phyloP scores from a whole-genome alignment of 2,113 vertebrate species.

The Lynx canadensis region DNA sequence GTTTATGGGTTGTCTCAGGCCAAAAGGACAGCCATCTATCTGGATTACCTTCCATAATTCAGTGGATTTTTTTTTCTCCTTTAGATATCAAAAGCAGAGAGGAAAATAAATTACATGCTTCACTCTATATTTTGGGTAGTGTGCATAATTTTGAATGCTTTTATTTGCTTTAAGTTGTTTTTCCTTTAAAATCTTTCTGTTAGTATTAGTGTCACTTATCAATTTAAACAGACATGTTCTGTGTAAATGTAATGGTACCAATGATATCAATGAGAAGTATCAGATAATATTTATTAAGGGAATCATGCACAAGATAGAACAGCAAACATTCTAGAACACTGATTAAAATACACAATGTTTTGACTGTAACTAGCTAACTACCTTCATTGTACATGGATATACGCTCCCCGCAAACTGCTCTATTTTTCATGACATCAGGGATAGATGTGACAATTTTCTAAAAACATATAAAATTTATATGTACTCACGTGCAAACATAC shows the following conservation, averaged over 20 bases:
- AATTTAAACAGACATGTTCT: background rate
- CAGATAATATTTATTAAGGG: background rate
- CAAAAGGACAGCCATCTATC: background rate
- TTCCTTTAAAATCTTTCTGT: background rate
- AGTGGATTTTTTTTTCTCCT: background rate
- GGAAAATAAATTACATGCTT: background rate
- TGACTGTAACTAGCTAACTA: background rate
- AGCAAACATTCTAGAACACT: background rate
- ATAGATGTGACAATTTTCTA: background rate
- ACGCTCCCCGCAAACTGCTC: background rate
- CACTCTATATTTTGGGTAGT: background rate
- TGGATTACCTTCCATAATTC: background rate
- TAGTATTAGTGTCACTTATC: background rate
- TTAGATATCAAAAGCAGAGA: background rate
- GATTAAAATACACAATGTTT: background rate
- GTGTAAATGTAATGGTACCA: background rate
- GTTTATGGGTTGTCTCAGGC: background rate
- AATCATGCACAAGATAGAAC: background rate
- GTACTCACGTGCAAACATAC: background rate
- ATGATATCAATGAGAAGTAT: background rate
- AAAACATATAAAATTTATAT: background rate
- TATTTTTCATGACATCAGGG: background rate
- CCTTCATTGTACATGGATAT: background rate
- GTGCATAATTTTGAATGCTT: background rate
- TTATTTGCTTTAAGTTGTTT: conserved; percentile 17